These are phyloP conservation scores for Hypanus sabinus DNA, from an alignment of 2,113 vertebrate species.

Conservation along the genomic window DNA sequence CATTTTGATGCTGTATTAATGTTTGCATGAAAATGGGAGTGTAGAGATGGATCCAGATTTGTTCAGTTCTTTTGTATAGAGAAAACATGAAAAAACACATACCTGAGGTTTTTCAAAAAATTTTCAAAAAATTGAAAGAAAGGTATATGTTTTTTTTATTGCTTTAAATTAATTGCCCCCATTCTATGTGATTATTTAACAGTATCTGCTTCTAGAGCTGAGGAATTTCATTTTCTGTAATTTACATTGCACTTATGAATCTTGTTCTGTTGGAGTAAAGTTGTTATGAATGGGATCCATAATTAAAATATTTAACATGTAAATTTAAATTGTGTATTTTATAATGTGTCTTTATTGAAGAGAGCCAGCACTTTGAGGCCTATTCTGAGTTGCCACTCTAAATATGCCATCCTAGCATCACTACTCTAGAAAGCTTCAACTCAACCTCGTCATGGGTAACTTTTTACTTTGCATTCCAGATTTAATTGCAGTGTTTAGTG, in stretches of 20 bases:
- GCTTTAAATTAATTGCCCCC: background rate
- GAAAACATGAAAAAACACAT: background rate
- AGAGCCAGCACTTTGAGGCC: background rate
- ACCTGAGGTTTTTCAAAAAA: background rate
- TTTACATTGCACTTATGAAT: slow-evolving; percentile 31
- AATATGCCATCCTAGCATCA: background rate
- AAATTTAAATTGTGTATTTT: slow-evolving; percentile 5
- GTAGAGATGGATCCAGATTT: background rate
- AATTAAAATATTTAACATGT: slow-evolving; percentile 32
- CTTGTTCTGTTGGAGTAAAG: slow-evolving; percentile 27
- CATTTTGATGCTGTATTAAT: slow-evolving; percentile 21
- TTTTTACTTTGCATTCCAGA: background rate
- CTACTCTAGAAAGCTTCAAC: background rate
- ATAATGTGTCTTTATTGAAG: background rate
- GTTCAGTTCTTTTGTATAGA: slow-evolving; percentile 20
- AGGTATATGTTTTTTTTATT: background rate
- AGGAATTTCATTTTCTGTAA: slow-evolving; percentile 13
- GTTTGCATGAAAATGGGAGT: slow-evolving; percentile 23
- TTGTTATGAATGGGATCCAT: slow-evolving; percentile 30
- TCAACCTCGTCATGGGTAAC: background rate
- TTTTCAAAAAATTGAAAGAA: background rate
- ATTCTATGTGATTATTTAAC: slow-evolving; percentile 20
- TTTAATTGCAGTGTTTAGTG: background rate
- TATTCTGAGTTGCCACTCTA: background rate
- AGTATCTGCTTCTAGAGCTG: slow-evolving; percentile 1